Evolutionary conservation across 1,140 invertebrate species (phyloP).

Genomic region (Dendrolimus kikuchii): DNA sequence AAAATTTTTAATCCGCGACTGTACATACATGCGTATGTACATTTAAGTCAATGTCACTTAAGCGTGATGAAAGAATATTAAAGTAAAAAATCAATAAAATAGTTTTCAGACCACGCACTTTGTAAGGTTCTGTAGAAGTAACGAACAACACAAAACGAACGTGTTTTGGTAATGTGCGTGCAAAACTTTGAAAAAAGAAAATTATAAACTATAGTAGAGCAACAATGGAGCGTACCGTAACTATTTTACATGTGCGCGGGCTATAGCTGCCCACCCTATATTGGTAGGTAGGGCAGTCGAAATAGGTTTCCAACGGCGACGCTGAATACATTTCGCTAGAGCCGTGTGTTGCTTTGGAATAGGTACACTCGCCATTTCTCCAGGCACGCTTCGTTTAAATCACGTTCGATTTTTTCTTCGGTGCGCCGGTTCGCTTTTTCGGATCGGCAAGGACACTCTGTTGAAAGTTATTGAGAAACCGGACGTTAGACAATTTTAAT

Average conservation of each 20-base stretch:
- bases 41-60: no score
- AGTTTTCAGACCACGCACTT: no score
- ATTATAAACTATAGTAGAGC: conserved; percentile 37
- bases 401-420: conserved; percentile 40
- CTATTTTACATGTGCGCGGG: conserved; percentile 69
- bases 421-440: background rate
- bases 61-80: background rate
- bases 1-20: no score
- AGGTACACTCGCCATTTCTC: conserved; percentile 21
- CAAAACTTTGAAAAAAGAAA: no score
- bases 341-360: conserved; percentile 45
- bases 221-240: conserved; percentile 25
- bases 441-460: no score
- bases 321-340: conserved; percentile 56
- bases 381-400: conserved; percentile 34
- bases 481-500: no score
- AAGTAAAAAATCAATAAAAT: background rate
- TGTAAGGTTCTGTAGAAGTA: background rate
- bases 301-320: conserved; percentile 59
- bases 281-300: conserved; percentile 58
- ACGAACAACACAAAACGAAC: background rate
- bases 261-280: conserved; percentile 58
- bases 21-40: no score
- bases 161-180: no score
- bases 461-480: no score